Base-by-base conservation (phyloP, 2,797 vertebrate genomes). In the Acanthurus leucopareius region DNA sequence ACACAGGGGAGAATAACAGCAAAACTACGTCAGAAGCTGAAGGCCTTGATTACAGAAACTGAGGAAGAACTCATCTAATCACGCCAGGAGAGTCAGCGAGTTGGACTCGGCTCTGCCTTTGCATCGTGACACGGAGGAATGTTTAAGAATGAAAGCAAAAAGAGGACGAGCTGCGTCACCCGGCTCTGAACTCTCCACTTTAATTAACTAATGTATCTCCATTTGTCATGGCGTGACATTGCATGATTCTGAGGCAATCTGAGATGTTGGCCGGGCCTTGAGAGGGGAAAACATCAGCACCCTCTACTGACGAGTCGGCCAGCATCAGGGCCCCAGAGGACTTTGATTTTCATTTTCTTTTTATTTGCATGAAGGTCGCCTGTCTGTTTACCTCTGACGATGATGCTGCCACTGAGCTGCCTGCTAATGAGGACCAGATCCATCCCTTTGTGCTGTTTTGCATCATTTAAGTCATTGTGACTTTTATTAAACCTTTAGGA, bases 201-300 rank as follows among this genome's bases (percentile, higher is more conserved):
- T 94, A 96, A 96, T 97, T 96, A 96, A 91, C 94, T 94, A 94
- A 96, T 95, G 91, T 88, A 89, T 94, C 93, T 94, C 94, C 93
- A 96, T 97, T 96, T 96, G 95, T 96, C 94, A 96, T 95, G 91
- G 88, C 91, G 88, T 95, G 95, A 96, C 94, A 96, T 93, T 90
- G 94, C 94, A 95, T 95, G 93, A 94, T 96, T 97, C 95, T 94
- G 95, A 96, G 88, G 93, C 95, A 95, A 96, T 94, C 88, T 88
- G 94, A 96, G 88, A 92, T 91, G 92, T 93, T 95, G 95, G 92
- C 92, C 85, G 86, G 85, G 74, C 80, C 84, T 71, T 56, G 85
- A 88, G 88, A 93, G 85, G 83, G 90, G 91, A 89, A 95, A 95
- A 94, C 96, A 95, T 97, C 95, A 97, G 97, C 96, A 94, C 97